These are phyloP conservation scores for Siniperca undulata DNA, from an alignment of 2,797 vertebrate genomes.

Conservation along the genomic window DNA sequence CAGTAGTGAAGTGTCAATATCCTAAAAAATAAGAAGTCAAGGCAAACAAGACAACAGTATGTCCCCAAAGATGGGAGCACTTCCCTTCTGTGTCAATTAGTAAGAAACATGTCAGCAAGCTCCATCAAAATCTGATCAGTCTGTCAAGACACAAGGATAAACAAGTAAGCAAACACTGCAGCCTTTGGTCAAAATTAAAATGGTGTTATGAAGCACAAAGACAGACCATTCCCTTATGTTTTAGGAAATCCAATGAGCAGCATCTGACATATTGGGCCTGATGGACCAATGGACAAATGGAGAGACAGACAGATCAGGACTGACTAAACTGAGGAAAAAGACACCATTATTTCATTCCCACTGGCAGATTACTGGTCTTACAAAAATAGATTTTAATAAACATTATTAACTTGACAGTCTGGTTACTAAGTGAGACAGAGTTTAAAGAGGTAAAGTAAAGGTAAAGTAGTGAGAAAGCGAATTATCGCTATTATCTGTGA, in stretches of 20 bases:
- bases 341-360: neutral
- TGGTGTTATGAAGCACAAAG: conserved; percentile 4
- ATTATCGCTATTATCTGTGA: conserved; percentile 2
- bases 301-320: neutral
- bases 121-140: conserved; percentile 32
- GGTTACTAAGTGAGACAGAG: neutral
- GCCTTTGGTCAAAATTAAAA: conserved; percentile 8
- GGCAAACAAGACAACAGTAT: conserved; percentile 17
- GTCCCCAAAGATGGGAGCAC: conserved; percentile 11
- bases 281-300: neutral
- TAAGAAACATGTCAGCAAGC: conserved; percentile 33
- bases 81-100: conserved; percentile 54
- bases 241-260: conserved; percentile 3
- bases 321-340: neutral
- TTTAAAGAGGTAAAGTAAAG: neutral
- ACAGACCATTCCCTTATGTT: neutral
- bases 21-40: conserved; percentile 10
- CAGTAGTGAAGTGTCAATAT: conserved; percentile 5
- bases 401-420: neutral
- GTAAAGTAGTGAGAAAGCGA: neutral
- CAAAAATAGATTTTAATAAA: neutral
- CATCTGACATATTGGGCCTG: neutral
- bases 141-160: conserved; percentile 10
- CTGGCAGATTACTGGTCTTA: neutral
- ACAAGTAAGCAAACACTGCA: conserved; percentile 31